Evolutionary conservation across 1,140 invertebrate genomes (phyloP).

Genomic region (Temnothorax longispinosus): DNA sequence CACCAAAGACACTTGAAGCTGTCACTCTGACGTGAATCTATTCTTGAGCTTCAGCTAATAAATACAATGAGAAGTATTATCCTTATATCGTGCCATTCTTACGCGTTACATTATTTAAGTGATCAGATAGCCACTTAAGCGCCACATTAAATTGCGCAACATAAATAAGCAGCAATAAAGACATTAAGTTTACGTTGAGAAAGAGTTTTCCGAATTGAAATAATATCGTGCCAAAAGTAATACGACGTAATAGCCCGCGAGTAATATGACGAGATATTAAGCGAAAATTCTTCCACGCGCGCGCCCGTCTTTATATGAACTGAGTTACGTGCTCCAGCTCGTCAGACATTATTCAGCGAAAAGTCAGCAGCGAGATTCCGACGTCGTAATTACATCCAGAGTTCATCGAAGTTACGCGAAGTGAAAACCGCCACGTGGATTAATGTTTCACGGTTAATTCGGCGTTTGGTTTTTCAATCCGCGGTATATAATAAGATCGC

Average conservation of each 20-base stretch:
- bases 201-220: conserved; percentile 30
- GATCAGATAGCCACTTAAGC: not conserved
- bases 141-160: not conserved
- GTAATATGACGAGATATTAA: conserved; percentile 42
- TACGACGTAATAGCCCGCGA: not conserved
- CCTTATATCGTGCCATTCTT: not conserved
- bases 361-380: conserved; percentile 43
- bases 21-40: not conserved
- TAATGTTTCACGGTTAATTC: conserved; percentile 47
- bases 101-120: not conserved
- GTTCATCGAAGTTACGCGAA: conserved; percentile 14
- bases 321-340: conserved; percentile 32
- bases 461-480: not conserved
- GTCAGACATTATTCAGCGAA: conserved; percentile 53
- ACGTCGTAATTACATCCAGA: conserved; percentile 52
- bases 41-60: not conserved
- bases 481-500: conserved; percentile 26
- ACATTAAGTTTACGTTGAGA: not conserved
- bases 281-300: conserved; percentile 53
- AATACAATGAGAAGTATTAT: not conserved
- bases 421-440: not conserved
- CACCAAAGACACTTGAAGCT: not conserved
- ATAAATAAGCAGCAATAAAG: no score
- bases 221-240: conserved; percentile 5
- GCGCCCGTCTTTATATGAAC: conserved; percentile 8